phyloP scores from a whole-genome alignment of 2,113 vertebrate species.

The Cavia porcellus region DNA sequence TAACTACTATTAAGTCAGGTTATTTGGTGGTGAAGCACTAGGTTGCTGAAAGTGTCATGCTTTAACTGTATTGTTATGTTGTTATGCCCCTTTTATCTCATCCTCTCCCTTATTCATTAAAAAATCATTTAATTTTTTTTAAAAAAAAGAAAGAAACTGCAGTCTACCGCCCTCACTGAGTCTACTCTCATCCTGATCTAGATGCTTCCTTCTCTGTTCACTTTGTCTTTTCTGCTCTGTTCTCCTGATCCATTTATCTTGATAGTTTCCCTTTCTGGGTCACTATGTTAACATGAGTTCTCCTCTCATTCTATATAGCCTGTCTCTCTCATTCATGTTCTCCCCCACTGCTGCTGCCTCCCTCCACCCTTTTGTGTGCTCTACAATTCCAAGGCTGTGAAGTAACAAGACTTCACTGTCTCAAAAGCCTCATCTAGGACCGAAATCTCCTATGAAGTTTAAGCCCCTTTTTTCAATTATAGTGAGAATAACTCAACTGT shows the following conservation, averaged over 20 bases:
- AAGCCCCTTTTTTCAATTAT: neutral
- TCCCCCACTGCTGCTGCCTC: no score
- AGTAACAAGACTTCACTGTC: neutral
- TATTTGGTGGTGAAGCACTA: no score
- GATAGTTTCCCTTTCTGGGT: neutral
- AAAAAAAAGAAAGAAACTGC: neutral
- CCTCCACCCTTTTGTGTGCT: neutral
- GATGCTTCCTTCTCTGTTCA: neutral
- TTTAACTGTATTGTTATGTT: no score
- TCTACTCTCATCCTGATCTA: neutral
- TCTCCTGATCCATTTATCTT: neutral
- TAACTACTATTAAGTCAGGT: no score
- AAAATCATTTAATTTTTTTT: no score
- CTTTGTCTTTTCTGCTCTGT: neutral
- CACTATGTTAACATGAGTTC: neutral
- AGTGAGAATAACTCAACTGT: neutral
- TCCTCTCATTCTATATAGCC: neutral
- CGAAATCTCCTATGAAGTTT: neutral
- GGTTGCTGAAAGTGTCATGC: no score
- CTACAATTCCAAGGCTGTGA: neutral
- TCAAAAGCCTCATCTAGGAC: neutral
- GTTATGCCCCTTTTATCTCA: no score
- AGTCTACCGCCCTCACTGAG: neutral
- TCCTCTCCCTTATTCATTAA: no score
- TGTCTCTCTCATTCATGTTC: no score